phyloP scores from a whole-genome alignment of 2,888 invertebrate species.

The Stenichneumon culpator region DNA sequence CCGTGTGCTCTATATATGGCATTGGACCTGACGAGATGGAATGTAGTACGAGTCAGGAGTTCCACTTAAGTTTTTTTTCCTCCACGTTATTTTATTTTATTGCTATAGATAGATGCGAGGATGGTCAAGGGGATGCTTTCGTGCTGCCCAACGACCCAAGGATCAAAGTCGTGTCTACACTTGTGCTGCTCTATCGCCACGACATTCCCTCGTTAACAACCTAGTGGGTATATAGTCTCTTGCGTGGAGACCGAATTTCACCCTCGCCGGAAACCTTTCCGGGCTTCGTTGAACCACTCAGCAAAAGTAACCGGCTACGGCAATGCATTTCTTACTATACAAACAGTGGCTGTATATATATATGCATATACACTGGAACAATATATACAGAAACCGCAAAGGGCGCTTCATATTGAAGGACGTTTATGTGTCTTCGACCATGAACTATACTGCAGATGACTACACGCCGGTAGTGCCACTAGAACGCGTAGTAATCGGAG shows the following conservation, averaged over 20 bases:
- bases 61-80: conserved; percentile 27
- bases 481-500: not conserved
- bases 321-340: conserved; percentile 51
- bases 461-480: not conserved
- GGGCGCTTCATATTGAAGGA: conserved; percentile 14
- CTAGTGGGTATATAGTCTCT: conserved; percentile 35
- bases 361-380: conserved; percentile 31
- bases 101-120: not conserved
- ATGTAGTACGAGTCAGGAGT: conserved; percentile 11
- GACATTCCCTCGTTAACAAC: conserved; percentile 66
- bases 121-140: conserved; percentile 19
- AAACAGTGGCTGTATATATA: conserved; percentile 36
- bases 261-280: conserved; percentile 46
- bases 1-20: not conserved
- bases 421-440: conserved; percentile 14
- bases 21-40: not conserved
- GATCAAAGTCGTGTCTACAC: conserved; percentile 55
- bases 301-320: conserved; percentile 38
- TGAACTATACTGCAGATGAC: conserved; percentile 2
- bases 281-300: conserved; percentile 33
- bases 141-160: conserved; percentile 30
- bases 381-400: conserved; percentile 35
- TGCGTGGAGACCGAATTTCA: conserved; percentile 32
- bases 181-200: conserved; percentile 58
- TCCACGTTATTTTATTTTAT: not conserved